phyloP scores from a whole-genome alignment of 37 sponge, comb jelly and placozoan species.

The Beroe forskalii region DNA sequence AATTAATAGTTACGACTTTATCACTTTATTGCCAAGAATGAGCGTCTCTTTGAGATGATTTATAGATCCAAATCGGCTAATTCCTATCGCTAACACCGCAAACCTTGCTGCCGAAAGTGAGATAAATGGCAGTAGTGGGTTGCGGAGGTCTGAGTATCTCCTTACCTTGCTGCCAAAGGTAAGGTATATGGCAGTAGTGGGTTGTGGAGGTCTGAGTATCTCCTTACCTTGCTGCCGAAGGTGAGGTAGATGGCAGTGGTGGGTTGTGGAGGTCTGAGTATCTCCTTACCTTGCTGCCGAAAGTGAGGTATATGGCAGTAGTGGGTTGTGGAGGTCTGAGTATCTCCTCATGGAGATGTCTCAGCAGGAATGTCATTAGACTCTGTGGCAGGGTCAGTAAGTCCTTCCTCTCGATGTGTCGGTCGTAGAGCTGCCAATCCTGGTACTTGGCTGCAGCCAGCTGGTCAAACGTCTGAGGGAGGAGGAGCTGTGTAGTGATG shows the following conservation, averaged over 20 bases:
- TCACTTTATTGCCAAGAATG: too few species aligned
- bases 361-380: conserved; percentile 5
- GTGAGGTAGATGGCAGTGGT: conserved; percentile 29
- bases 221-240: conserved; percentile 66
- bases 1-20: too few species aligned
- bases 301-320: conserved; percentile 7
- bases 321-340: conserved; percentile 51
- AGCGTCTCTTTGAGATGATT: too few species aligned
- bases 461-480: conserved; percentile 40
- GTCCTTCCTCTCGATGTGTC: conserved; percentile 10
- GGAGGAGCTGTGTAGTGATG: background rate
- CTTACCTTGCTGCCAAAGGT: conserved; percentile 51
- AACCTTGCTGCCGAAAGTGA: conserved; percentile 40
- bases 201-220: conserved; percentile 12
- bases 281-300: conserved; percentile 63
- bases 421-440: conserved; percentile 41
- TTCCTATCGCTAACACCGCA: too few species aligned
- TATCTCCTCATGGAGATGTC: conserved; percentile 49
- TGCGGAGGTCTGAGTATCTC: conserved; percentile 12
- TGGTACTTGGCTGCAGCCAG: conserved; percentile 27
- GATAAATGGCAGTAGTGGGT: conserved; percentile 7
- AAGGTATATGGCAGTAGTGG: background rate
- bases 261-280: conserved; percentile 46
- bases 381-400: conserved; percentile 6
- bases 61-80: too few species aligned